Evolutionary conservation across 2,797 vertebrate species (phyloP), one percentile per base, ranked within the genome.

Genomic region (Simalia tracyae): DNA sequence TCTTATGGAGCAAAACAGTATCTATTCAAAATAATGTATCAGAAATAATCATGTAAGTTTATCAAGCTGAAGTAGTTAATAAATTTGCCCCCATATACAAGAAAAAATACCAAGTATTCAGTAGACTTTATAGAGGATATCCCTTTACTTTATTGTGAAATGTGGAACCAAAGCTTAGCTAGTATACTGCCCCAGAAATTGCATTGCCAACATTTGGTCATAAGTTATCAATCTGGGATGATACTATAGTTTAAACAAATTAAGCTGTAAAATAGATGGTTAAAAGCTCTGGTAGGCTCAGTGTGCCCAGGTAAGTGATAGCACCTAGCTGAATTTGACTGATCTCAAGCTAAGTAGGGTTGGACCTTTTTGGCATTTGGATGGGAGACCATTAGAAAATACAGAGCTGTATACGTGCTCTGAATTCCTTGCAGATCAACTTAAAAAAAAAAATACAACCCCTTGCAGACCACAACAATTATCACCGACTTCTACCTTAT

Each of bases 1-100:
- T 93, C 92, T 91, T 91, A 60, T 36, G 85, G 54, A 92, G 72
- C 0, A 86, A 91, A 95, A 91, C 8, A 86, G 0, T 72, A 36
- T 57, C 22, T 94, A 6, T 85, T 86, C 46, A 93, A 94, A 91
- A 93, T 90, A 0, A 90, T 92, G 31, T 84, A 0, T 90, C 91
- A 91, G 59, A 86, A 89, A 91, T 91, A 0, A 9, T 66, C 88
- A 88, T 88, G 56, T 86, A 31, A 36, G 46, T 92, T 10, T 90
- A 60, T 31, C 26, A 50, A 0, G 11, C 59, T 90, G 68, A 92
- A 87, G 19, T 42, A 63, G 86, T 84, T 91, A 90, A 86, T 90
- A 89, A 92, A 92, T 76, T 61, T 92, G 42, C 15, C 60, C 46
- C 26, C 57, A 84, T 91, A 89, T 66, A 1, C 84, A 66, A 26